Evolutionary conservation across 2,888 invertebrate species (phyloP).

Genomic region (Thalpophila matura): DNA sequence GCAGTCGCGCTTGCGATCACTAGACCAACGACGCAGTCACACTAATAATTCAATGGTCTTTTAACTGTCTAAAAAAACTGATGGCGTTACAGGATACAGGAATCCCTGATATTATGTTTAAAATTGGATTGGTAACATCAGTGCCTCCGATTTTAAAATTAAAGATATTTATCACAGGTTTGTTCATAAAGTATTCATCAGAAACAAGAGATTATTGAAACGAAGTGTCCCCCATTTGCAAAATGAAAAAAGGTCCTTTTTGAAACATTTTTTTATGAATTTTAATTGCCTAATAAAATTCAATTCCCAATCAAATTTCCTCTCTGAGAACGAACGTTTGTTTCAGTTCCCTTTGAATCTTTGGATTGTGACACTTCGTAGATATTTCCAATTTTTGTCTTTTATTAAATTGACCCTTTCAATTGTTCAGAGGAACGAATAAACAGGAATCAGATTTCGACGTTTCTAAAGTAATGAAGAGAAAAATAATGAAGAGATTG

Average conservation of each 20-base stretch:
- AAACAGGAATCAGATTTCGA: constrained; percentile 31
- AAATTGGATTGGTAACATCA: constrained; percentile 13
- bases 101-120: neutral
- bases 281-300: constrained; percentile 80
- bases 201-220: constrained; percentile 51
- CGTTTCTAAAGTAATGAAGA: constrained; percentile 10
- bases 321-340: constrained; percentile 46
- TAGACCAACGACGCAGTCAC: too few relatives aligned
- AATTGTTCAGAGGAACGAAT: constrained; percentile 32
- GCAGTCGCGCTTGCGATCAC: too few relatives aligned
- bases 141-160: constrained; percentile 38
- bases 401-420: constrained; percentile 37
- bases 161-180: constrained; percentile 54
- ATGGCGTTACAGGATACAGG: neutral
- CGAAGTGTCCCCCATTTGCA: constrained; percentile 65
- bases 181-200: constrained; percentile 40
- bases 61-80: neutral
- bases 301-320: constrained; percentile 75
- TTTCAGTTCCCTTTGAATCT: constrained; percentile 24
- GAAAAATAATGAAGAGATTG: constrained; percentile 30
- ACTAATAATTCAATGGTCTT: too few relatives aligned
- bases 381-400: constrained; percentile 34
- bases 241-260: constrained; percentile 68
- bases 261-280: constrained; percentile 72
- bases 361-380: constrained; percentile 27